A percentile compares a stretch with the other conserved stretches of the same genome.
These are phyloP conservation scores for Saguinus midas DNA, from an alignment of 2,113 vertebrate species.

Conservation along the genomic window DNA sequence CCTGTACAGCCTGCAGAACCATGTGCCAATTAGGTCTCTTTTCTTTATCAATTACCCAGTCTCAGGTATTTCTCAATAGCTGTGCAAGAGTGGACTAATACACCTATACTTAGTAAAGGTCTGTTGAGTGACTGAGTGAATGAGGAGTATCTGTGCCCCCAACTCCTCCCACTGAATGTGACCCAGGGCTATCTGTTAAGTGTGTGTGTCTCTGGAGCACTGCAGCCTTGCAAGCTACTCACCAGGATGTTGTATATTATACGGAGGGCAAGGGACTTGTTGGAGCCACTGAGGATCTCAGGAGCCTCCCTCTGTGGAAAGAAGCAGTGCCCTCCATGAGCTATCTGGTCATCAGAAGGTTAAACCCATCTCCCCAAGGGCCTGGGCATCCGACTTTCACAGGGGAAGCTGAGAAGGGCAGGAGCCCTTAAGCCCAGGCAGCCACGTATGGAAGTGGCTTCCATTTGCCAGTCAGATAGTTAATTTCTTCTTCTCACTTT, in stretches of 20 bases:
- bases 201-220: background rate
- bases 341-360: background rate
- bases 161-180: background rate
- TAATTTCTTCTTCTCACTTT: background rate
- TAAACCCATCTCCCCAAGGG: background rate
- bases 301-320: constrained; percentile 56
- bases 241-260: constrained; percentile 21
- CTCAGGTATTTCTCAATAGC: too few relatives aligned
- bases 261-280: background rate
- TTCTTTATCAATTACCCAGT: too few relatives aligned
- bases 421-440: background rate
- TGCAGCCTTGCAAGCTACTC: background rate
- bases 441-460: rapidly evolving
- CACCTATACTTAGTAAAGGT: background rate
- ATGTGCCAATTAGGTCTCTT: too few relatives aligned
- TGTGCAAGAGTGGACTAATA: too few relatives aligned
- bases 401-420: background rate
- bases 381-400: background rate
- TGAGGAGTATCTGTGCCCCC: background rate
- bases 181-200: background rate
- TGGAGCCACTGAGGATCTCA: constrained; percentile 39
- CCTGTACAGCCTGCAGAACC: too few relatives aligned
- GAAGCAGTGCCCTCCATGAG: background rate
- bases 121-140: background rate
- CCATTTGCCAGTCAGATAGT: background rate